Evolutionary conservation across 2,113 vertebrate genomes (phyloP).

Genomic region (Cygnus atratus): DNA sequence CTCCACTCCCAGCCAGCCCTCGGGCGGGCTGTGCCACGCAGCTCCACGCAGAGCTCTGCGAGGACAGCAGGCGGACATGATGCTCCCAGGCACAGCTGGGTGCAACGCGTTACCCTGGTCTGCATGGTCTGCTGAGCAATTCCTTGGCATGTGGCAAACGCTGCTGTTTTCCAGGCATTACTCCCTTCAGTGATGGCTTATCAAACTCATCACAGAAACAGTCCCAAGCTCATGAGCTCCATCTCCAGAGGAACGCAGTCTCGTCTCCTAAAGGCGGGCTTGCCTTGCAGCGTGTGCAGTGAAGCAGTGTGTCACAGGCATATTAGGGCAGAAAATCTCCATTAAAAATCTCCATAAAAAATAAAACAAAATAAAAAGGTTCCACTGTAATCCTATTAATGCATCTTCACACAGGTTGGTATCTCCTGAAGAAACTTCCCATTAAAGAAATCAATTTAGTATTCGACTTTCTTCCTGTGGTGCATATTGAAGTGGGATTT

Average conservation of each 20-base stretch:
- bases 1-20: no score
- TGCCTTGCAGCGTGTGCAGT: background rate
- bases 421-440: constrained; percentile 65
- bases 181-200: background rate
- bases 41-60: background rate
- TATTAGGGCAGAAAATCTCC: background rate
- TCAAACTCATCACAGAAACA: background rate
- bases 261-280: accelerated
- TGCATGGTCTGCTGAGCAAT: background rate
- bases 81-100: background rate
- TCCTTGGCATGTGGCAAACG: accelerated
- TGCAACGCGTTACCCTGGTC: background rate
- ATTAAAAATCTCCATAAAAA: constrained; percentile 26
- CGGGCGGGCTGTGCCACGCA: no score
- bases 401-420: constrained; percentile 54
- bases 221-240: background rate
- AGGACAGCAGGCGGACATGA: background rate
- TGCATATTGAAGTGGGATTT: constrained; percentile 72
- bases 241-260: background rate
- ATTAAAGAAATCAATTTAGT: constrained; percentile 76
- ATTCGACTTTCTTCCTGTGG: constrained; percentile 69
- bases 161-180: background rate
- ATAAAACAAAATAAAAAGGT: constrained; percentile 7
- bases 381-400: constrained; percentile 61
- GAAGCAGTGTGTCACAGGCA: background rate